Evolutionary conservation across 2,113 vertebrate species (phyloP).

Genomic region (Notechis scutatus): DNA sequence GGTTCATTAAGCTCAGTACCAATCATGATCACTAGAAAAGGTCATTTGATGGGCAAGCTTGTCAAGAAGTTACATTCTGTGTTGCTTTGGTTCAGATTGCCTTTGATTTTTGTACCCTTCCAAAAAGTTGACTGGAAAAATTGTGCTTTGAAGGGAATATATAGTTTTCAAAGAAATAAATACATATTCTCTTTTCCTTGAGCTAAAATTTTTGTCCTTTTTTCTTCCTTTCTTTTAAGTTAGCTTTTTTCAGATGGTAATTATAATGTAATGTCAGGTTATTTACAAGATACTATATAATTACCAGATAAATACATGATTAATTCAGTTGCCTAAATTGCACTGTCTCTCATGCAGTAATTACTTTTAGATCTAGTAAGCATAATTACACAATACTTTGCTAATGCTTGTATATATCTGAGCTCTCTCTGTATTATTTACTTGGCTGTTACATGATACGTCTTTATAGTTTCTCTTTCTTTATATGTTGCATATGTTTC

Average conservation of each 20-base stretch:
- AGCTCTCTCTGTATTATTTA: not conserved
- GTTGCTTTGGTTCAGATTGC: not conserved
- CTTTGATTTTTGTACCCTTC: not conserved
- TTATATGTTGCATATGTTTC: not conserved
- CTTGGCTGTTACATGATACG: not conserved
- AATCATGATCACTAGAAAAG: not conserved
- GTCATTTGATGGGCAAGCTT: not conserved
- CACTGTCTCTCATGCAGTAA: constrained; percentile 30
- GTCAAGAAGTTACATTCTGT: not conserved
- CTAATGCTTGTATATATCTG: constrained; percentile 28
- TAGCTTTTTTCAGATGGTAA: constrained; percentile 27
- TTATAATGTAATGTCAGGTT: constrained; percentile 38
- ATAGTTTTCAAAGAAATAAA: not conserved
- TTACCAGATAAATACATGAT: constrained; percentile 35
- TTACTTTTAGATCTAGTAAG: constrained; percentile 49
- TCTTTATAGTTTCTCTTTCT: not conserved
- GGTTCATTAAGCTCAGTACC: not conserved
- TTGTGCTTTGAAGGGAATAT: not conserved
- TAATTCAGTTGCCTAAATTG: constrained; percentile 39
- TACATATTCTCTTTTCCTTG: not conserved
- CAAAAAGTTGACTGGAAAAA: not conserved
- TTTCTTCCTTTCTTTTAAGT: not conserved
- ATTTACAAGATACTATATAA: constrained; percentile 32
- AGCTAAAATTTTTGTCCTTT: not conserved
- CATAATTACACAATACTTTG: constrained; percentile 40